Percentiles rank a stretch among this genome's conserved stretches.
Evolutionary conservation across 2,888 invertebrate species (phyloP).

Genomic region (Parthenolecanium corni): DNA sequence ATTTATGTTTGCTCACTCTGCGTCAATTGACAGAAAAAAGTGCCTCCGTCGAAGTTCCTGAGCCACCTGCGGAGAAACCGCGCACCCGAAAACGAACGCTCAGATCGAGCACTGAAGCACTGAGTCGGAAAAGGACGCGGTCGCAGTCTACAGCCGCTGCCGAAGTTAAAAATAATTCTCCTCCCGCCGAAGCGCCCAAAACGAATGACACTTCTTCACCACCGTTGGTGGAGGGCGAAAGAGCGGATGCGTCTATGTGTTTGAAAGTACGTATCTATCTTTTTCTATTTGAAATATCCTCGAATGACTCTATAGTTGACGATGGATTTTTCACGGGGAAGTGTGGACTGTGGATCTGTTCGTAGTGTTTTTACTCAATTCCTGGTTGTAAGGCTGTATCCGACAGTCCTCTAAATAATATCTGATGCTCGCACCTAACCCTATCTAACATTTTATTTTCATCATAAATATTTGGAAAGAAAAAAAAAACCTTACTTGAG

Average conservation of each 20-base stretch:
- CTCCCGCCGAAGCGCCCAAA: not conserved
- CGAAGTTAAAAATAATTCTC: not conserved
- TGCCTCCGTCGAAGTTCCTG: not conserved
- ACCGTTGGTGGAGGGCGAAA: constrained; percentile 49
- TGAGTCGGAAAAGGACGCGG: not conserved
- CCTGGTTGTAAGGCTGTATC: no score
- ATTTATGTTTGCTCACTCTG: no score
- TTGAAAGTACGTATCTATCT: constrained; percentile 40
- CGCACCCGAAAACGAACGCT: constrained; percentile 14
- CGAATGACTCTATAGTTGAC: no score
- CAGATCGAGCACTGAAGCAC: not conserved
- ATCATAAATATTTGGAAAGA: no score
- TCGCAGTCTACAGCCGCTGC: not conserved
- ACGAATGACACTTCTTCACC: constrained; percentile 1
- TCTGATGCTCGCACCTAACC: no score
- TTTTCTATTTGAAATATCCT: no score
- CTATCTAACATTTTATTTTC: no score
- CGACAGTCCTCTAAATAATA: no score
- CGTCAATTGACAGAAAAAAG: constrained; percentile 4
- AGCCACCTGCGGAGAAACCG: constrained; percentile 1
- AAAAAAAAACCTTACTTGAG: no score
- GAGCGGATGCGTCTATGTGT: constrained; percentile 77
- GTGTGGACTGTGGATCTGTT: no score
- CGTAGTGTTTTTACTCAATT: no score
- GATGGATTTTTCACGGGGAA: no score